Evolutionary conservation across 37 sponge, comb jelly and placozoan species (phyloP).

Genomic region (Diacarnus erythraeanus): DNA sequence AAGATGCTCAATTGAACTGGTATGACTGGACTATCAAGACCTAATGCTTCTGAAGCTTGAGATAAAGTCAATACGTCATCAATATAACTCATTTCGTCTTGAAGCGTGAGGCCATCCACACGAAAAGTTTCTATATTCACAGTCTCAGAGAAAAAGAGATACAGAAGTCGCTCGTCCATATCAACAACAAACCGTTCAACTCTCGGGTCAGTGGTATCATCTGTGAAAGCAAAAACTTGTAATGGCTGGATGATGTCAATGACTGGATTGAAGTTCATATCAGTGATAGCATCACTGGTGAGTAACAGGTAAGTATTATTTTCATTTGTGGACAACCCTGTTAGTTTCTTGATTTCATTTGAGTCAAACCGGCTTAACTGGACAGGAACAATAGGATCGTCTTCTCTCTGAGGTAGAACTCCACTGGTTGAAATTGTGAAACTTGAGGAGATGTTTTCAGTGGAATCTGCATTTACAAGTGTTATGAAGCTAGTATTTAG

Average conservation of each 20-base stretch:
- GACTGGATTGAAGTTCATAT: slow-evolving; percentile 76
- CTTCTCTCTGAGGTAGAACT: slow-evolving; percentile 20
- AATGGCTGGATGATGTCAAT: slow-evolving; percentile 20
- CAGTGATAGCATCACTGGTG: slow-evolving; percentile 52
- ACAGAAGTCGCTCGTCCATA: slow-evolving; percentile 68
- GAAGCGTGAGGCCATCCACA: slow-evolving; percentile 71
- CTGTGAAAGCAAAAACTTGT: slow-evolving; percentile 47
- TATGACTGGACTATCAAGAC: slow-evolving; percentile 37
- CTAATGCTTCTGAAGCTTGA: slow-evolving; percentile 15
- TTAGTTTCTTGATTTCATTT: slow-evolving; percentile 79
- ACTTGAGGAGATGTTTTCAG: background rate
- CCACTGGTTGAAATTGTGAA: slow-evolving; percentile 55
- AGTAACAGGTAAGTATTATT: slow-evolving; percentile 66
- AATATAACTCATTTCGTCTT: slow-evolving; percentile 43
- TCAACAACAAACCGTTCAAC: slow-evolving; percentile 69
- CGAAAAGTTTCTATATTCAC: slow-evolving; percentile 67
- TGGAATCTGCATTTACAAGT: slow-evolving; percentile 16
- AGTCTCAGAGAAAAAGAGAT: slow-evolving; percentile 88
- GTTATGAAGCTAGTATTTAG: slow-evolving; percentile 45
- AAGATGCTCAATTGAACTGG: slow-evolving; percentile 45
- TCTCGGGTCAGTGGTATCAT: slow-evolving; percentile 69
- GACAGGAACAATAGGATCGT: slow-evolving; percentile 75
- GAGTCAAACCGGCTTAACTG: slow-evolving; percentile 63
- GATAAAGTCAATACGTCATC: slow-evolving; percentile 33
- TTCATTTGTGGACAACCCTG: slow-evolving; percentile 61